Base-by-base conservation (phyloP, 2,797 vertebrate species). In the Microhierax caerulescens region DNA sequence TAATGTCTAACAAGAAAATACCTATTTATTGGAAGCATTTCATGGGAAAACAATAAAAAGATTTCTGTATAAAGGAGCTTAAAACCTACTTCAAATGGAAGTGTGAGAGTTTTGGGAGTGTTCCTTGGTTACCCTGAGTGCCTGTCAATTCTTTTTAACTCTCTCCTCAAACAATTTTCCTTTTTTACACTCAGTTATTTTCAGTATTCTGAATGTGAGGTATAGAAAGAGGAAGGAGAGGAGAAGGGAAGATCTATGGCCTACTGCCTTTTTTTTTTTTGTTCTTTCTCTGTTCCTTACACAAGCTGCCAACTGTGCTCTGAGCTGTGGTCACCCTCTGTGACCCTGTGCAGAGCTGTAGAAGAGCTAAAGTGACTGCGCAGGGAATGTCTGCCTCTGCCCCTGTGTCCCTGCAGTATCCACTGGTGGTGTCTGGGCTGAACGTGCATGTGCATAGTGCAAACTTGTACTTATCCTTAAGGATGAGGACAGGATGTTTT, bases 11-110 rank as follows among this genome's bases (percentile, higher is more conserved):
- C 6, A 36, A 43, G 10, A 64, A 72, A 75, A 72, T 72, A 41
- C 3, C 6, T 69, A 50, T 51, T 59, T 69, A 4, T 48, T 4
- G 51, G 20, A 68, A 61, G 4, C 8, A 8, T 4, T 74, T 68
- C 0, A 5, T 48, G 17, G 20, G 37, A 65, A 85, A 82, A 37
- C 0, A 0, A 19, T 69, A 41, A 22, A 78, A 75, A 6, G 2
- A 22, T 0, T 41, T 64, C 15, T 78, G 3, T 68, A 15, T 59
- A 59, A 84, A 76, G 9, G 11, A 51, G 13, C 16, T 83, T 59
- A 74, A 80, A 74, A 37, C 13, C 2, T 73, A 10, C 36, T 84
- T 70, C 67, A 77, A 70, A 61, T 54, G 11, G 6, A 65, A 82
- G 18, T 14, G 10, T 11, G 10, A 91, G 5, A 59, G 2, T 3